These are phyloP conservation scores for Lichenostomus cassidix DNA, from an alignment of 2,113 vertebrate species.

Conservation along the genomic window DNA sequence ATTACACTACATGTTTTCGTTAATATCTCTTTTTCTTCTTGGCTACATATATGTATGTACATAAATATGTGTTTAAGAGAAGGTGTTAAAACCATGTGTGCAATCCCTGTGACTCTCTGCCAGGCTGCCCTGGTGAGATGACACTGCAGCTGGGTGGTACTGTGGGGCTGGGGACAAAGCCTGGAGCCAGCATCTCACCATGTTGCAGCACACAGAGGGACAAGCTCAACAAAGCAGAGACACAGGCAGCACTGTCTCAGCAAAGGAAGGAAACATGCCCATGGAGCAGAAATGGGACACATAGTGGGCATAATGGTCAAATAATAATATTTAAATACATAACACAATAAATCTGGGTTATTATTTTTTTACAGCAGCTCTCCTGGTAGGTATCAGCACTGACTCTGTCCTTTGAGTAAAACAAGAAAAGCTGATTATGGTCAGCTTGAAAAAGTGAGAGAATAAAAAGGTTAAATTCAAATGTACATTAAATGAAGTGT, in stretches of 20 bases:
- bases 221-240: fast-evolving
- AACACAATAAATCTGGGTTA: not conserved
- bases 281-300: not conserved
- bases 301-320: not conserved
- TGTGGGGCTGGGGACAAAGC: not conserved
- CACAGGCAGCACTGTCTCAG: not conserved
- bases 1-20: not conserved
- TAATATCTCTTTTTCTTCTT: not conserved
- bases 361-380: not conserved
- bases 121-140: not conserved
- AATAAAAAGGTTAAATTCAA: not conserved
- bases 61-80: fast-evolving
- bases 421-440: not conserved
- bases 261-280: not conserved
- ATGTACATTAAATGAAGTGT: not conserved
- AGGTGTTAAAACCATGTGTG: not conserved
- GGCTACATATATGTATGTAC: too few relatives aligned
- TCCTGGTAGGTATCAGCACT: not conserved
- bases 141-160: not conserved
- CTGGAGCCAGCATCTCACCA: not conserved
- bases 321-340: not conserved
- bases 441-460: not conserved
- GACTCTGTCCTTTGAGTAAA: not conserved
- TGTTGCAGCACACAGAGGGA: fast-evolving
- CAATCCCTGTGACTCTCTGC: not conserved